phyloP scores from a whole-genome alignment of 92 coral and sea anemone genomes.

The Actinostola sp. region DNA sequence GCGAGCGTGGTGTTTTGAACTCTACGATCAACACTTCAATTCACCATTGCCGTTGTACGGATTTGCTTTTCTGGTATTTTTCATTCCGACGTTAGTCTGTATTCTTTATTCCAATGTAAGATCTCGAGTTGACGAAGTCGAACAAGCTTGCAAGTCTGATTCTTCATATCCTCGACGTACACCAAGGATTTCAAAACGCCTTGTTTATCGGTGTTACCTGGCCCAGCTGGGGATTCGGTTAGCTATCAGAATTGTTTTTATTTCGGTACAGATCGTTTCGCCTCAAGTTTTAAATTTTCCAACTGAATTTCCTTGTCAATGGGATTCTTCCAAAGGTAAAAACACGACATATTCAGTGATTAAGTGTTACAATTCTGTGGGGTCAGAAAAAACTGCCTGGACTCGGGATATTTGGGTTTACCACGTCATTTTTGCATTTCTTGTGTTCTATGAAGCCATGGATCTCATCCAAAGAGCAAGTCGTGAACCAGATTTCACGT shows the following conservation, averaged over 20 bases:
- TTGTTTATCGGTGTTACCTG: slow-evolving; percentile 34
- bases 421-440: slow-evolving; percentile 14
- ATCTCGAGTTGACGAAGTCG: slow-evolving; percentile 49
- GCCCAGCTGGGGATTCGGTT: slow-evolving; percentile 44
- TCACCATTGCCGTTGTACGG: no score
- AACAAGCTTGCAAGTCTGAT: slow-evolving; percentile 23
- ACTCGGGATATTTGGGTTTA: background rate
- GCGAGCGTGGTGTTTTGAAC: no score
- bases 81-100: no score
- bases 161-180: slow-evolving; percentile 42
- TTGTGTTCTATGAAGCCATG: slow-evolving; percentile 35
- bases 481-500: background rate
- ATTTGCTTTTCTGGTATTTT: no score
- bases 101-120: no score
- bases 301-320: slow-evolving; percentile 27
- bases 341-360: background rate
- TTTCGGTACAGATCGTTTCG: slow-evolving; percentile 33
- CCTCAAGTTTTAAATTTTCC: slow-evolving; percentile 18
- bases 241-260: slow-evolving; percentile 24
- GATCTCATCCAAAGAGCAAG: slow-evolving; percentile 14
- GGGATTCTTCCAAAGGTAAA: background rate
- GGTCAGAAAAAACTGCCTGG: slow-evolving; percentile 36
- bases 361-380: slow-evolving; percentile 47
- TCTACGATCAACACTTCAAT: no score
- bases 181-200: slow-evolving; percentile 26